These are phyloP conservation scores for Lophius americanus DNA, from an alignment of 2,797 vertebrate genomes.

Conservation along the genomic window DNA sequence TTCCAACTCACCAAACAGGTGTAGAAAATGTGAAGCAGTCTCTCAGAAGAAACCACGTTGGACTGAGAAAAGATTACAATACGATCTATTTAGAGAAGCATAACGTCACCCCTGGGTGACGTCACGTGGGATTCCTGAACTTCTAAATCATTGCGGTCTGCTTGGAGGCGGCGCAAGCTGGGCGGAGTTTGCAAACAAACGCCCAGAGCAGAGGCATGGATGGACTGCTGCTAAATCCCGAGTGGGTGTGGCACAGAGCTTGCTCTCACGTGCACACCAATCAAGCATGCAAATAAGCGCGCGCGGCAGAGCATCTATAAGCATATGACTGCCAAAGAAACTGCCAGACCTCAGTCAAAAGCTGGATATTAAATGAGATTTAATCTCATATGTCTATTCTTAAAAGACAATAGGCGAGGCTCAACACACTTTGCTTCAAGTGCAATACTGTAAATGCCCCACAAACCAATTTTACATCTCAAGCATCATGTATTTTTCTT, in stretches of 20 bases:
- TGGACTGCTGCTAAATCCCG: constrained; percentile 23
- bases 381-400: not conserved
- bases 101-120: constrained; percentile 99
- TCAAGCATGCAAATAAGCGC: constrained; percentile 28
- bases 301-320: not conserved
- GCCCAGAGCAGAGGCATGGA: constrained; percentile 46
- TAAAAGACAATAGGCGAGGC: not conserved
- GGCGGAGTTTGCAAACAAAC: constrained; percentile 68
- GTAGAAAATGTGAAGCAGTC: constrained; percentile 91
- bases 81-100: constrained; percentile 99
- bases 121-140: constrained; percentile 99
- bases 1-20: constrained; percentile 95
- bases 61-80: constrained; percentile 99
- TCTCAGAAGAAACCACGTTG: constrained; percentile 98
- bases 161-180: constrained; percentile 73
- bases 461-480: not conserved
- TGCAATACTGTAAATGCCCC: not conserved
- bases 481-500: constrained; percentile 1
- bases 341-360: not conserved
- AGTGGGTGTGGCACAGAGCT: constrained; percentile 71
- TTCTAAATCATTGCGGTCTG: constrained; percentile 99
- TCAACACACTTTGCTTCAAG: not conserved
- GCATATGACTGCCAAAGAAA: not conserved
- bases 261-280: constrained; percentile 20
- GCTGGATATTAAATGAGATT: not conserved